A percentile compares a stretch with the other conserved stretches of the same genome.
Evolutionary conservation across 2,797 vertebrate species (phyloP).

Genomic region (Toxotes lorentzi): DNA sequence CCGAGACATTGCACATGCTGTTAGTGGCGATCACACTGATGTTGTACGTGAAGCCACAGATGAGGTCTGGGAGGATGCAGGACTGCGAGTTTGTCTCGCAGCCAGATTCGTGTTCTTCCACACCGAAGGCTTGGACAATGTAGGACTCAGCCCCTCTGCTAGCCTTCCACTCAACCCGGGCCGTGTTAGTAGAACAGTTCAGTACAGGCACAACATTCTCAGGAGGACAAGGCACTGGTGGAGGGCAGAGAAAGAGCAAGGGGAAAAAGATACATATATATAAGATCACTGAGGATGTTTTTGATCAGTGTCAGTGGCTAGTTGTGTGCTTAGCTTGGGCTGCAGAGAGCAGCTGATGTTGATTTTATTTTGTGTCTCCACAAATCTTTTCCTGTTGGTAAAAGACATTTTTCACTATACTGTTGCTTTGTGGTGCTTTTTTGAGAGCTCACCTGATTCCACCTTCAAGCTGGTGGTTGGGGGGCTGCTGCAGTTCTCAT

Average conservation of each 20-base stretch:
- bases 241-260: slow-evolving; percentile 4
- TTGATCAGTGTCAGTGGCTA: neutral
- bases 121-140: slow-evolving; percentile 72
- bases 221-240: slow-evolving; percentile 84
- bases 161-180: slow-evolving; percentile 77
- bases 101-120: slow-evolving; percentile 59
- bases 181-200: slow-evolving; percentile 74
- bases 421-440: neutral
- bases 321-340: neutral
- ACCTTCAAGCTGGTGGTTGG: slow-evolving; percentile 64
- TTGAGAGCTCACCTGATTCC: slow-evolving; percentile 72
- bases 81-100: slow-evolving; percentile 72
- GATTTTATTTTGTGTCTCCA: too few species aligned
- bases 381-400: too few species aligned
- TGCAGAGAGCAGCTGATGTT: neutral
- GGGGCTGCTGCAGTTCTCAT: slow-evolving; percentile 74
- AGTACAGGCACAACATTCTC: slow-evolving; percentile 54
- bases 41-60: slow-evolving; percentile 83
- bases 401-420: too few species aligned
- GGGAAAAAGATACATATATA: neutral
- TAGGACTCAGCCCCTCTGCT: slow-evolving; percentile 77
- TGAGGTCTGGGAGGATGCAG: slow-evolving; percentile 78
- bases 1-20: slow-evolving; percentile 76
- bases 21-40: slow-evolving; percentile 79
- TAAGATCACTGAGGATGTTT: neutral